phyloP scores from a whole-genome alignment of 2,888 invertebrate species.

The Norana najaformis region DNA sequence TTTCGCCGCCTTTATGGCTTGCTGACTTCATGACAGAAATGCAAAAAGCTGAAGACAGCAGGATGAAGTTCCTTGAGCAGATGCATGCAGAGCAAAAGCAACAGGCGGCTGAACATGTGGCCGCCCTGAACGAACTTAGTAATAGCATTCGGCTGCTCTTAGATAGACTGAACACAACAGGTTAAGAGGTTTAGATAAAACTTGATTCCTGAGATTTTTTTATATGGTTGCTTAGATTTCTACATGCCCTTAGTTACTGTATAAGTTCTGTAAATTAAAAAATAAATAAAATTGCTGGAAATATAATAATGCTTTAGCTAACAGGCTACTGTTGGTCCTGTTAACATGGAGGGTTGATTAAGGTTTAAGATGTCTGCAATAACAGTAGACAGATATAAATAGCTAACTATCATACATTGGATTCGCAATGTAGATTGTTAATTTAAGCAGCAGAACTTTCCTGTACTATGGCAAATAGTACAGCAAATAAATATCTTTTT shows the following conservation, averaged over 20 bases:
- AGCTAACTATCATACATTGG: not conserved
- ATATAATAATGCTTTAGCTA: not conserved
- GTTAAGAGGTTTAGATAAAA: not conserved
- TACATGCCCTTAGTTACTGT: not conserved
- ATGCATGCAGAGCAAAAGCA: conserved; percentile 20
- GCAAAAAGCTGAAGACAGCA: conserved; percentile 7
- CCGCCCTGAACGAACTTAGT: conserved; percentile 6
- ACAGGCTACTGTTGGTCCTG: not conserved
- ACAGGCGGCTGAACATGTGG: conserved; percentile 1
- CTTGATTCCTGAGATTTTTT: too few species aligned
- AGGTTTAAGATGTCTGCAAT: not conserved
- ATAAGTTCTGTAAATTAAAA: not conserved
- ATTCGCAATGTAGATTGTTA: not conserved
- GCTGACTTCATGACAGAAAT: not conserved
- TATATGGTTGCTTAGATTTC: too few species aligned
- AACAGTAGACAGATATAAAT: not conserved
- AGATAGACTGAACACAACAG: not conserved
- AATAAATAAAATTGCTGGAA: not conserved
- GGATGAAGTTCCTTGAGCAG: not conserved
- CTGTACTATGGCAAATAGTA: not conserved
- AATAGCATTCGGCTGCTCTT: not conserved
- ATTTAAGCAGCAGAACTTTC: not conserved
- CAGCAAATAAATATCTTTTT: not conserved
- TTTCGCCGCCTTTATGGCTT: not conserved
- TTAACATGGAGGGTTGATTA: not conserved